phyloP scores from a whole-genome alignment of 2,113 vertebrate genomes.

The Anguilla japonica region DNA sequence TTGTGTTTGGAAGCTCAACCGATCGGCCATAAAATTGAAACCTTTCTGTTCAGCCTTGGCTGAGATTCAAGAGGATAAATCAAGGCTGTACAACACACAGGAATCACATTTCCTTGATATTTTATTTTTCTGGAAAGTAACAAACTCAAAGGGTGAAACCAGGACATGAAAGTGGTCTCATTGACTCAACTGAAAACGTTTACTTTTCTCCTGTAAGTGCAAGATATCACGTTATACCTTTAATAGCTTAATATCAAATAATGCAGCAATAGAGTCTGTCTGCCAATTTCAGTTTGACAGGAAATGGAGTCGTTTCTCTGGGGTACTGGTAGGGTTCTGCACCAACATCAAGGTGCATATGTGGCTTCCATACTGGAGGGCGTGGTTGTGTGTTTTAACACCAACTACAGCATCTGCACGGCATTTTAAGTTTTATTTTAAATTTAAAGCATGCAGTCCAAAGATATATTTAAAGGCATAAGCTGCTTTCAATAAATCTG shows the following conservation, averaged over 20 bases:
- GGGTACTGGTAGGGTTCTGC: not conserved
- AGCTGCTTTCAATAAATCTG: too few species aligned
- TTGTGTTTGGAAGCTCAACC: conserved; percentile 38
- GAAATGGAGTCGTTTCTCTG: conserved; percentile 5
- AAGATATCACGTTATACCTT: conserved; percentile 54
- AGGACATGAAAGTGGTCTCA: conserved; percentile 38
- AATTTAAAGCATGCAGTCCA: not conserved
- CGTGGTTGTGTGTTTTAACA: not conserved
- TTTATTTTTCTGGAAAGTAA: conserved; percentile 36
- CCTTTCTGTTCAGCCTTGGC: conserved; percentile 46
- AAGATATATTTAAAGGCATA: too few species aligned
- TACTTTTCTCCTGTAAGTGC: conserved; percentile 52
- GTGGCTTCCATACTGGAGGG: not conserved
- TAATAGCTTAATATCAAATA: conserved; percentile 50
- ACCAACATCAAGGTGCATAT: not conserved
- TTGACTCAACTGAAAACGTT: conserved; percentile 41
- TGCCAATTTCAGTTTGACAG: conserved; percentile 53
- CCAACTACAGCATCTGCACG: not conserved
- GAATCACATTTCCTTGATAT: conserved; percentile 49
- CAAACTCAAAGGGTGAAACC: conserved; percentile 55
- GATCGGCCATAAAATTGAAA: conserved; percentile 35
- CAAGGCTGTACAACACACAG: conserved; percentile 44
- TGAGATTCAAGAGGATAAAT: conserved; percentile 37
- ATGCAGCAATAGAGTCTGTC: conserved; percentile 45
- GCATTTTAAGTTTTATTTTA: not conserved